Base-by-base conservation (phyloP, 2,797 vertebrate species). In the Melanotaenia maccullochi region DNA sequence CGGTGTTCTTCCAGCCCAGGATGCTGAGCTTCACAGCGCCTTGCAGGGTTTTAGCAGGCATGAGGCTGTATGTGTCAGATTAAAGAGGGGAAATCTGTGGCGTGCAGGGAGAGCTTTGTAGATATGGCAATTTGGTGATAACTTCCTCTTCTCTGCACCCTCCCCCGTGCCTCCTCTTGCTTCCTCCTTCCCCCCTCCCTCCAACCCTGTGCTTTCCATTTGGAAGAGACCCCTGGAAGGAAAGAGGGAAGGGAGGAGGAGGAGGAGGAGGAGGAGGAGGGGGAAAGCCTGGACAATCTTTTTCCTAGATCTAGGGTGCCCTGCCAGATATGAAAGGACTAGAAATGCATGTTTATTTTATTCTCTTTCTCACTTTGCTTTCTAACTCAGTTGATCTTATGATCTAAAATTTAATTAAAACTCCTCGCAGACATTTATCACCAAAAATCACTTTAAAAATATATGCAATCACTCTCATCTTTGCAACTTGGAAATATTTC, bases 21-120 rank as follows among this genome's bases (percentile, higher is more conserved):
- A 84, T 85, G 86, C 90, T 91, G 92, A 90, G 89, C 86, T 92
- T 95, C 85, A 88, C 79, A 90, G 92, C 85, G 94, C 94, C 89
- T 92, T 84, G 90, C 88, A 82, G 88, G 86, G 89, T 75, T 88
- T 72, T 85, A 88, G 86, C 82, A 84, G 93, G 81, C 71, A 93
- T 93, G 86, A 89, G 81, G 85, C 92, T 72, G 36, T 78, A 92
- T 92, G 94, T 94, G 94, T 94, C 85, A 93, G 90, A 93, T 95
- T 94, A 89, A 85, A 88, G 92, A 91, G 92, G 80, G 79, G 73
- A 89, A 87, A 93, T 85, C 74, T 92, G 88, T 78, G 76, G 90
- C 74, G 86, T 91, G 79, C 85, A 85, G 79, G 79, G 76, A 94
- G 90, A 84, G 93, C 91, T 94, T 93, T 92, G 89, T 80, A 92